A percentile compares a stretch with the other conserved stretches of the same genome.
phyloP scores from a whole-genome alignment of 2,888 invertebrate genomes.

The Pristionchus mayeri region DNA sequence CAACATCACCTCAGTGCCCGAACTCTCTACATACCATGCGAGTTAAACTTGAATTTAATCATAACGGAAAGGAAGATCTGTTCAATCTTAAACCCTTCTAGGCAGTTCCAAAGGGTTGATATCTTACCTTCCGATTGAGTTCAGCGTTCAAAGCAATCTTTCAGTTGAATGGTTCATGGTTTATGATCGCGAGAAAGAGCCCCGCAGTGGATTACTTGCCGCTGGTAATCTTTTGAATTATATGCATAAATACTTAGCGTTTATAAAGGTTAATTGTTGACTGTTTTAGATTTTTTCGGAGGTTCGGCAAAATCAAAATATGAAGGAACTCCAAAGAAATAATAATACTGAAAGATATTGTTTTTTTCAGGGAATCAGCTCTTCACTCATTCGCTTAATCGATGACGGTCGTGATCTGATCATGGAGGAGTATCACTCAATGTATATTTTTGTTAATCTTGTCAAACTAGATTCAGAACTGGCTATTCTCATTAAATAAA shows the following conservation, averaged over 20 bases:
- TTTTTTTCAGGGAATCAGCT: slow-evolving; percentile 52
- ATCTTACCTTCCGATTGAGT: neutral
- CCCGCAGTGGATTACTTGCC: slow-evolving; percentile 48
- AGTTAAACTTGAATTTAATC: too few relatives aligned
- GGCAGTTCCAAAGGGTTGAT: too few relatives aligned
- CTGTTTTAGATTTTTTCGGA: too few relatives aligned
- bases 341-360: too few relatives aligned
- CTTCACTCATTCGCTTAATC: slow-evolving; percentile 58
- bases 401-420: slow-evolving; percentile 51
- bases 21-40: slow-evolving; percentile 48
- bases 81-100: neutral
- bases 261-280: too few relatives aligned
- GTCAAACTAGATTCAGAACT: too few relatives aligned
- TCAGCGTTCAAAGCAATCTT: too few relatives aligned
- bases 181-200: slow-evolving; percentile 62
- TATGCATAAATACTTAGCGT: too few relatives aligned
- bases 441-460: slow-evolving; percentile 51
- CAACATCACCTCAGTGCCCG: slow-evolving; percentile 47
- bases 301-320: too few relatives aligned
- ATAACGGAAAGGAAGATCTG: too few relatives aligned
- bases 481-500: too few relatives aligned
- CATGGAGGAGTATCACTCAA: slow-evolving; percentile 62
- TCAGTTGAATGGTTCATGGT: slow-evolving; percentile 68
- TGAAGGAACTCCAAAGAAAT: too few relatives aligned
- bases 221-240: neutral